Conservation (phyloP, 1,140 invertebrate species). For the Megalonaias nervosa region DNA sequence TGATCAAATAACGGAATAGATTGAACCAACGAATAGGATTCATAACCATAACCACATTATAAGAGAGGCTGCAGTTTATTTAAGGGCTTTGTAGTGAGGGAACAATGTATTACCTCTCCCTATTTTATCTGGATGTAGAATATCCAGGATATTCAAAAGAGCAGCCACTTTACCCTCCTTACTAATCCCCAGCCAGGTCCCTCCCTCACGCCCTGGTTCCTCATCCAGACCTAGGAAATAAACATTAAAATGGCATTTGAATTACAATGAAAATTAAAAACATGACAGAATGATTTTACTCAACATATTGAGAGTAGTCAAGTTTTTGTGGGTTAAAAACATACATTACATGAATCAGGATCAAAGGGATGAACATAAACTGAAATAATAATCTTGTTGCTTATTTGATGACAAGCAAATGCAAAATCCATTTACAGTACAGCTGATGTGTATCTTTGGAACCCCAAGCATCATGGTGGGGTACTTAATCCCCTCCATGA, state of each 20-base stretch:
- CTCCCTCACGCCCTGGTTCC: slow-evolving; percentile 81
- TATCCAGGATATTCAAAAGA: slow-evolving; percentile 79
- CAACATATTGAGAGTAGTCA: not conserved
- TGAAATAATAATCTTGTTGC: not conserved
- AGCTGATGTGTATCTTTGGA: too few relatives aligned
- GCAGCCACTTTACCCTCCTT: slow-evolving; percentile 77
- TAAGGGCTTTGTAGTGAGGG: too few relatives aligned
- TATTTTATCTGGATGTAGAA: slow-evolving; percentile 41
- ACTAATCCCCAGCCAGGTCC: slow-evolving; percentile 83
- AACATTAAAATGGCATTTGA: not conserved
- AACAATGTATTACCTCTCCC: slow-evolving; percentile 51
- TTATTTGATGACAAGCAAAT: not conserved
- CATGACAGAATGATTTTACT: not conserved
- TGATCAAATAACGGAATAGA: too few relatives aligned
- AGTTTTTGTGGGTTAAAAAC: not conserved
- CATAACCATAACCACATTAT: too few relatives aligned
- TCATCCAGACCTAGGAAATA: slow-evolving; percentile 75
- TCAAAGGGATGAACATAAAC: not conserved
- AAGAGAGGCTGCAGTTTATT: too few relatives aligned
- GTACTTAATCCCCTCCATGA: too few relatives aligned
- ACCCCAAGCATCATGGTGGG: too few relatives aligned
- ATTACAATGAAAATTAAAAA: not conserved
- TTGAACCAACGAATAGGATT: too few relatives aligned
- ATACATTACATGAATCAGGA: not conserved
- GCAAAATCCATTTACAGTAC: too few relatives aligned